Base-by-base conservation (phyloP, 1,140 invertebrate species). In the Drosophila kikkawai region DNA sequence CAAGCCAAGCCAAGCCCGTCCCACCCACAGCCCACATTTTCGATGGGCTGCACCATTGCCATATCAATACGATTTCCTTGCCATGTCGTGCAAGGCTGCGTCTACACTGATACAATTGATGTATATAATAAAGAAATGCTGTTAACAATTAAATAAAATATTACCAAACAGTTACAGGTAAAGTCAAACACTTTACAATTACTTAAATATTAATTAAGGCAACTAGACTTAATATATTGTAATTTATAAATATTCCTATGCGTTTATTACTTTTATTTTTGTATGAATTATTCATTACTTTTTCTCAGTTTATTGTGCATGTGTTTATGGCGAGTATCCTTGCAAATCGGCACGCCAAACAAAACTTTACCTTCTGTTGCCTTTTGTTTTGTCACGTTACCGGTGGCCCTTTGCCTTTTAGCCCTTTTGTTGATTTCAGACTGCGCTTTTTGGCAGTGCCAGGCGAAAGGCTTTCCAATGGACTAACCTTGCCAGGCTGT, bases 331-430 rank as follows among this genome's bases (percentile, higher is more conserved):
- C 60, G 34, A 34, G n/a, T 64, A 78, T 78, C 75, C 74, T 78
- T 78, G 75, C 56, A 69, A 78, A 78, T 69, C 64, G 22, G 75
- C 75, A 78, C 75, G 75, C 75, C 75, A 79, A 79, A 78, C 55
- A 78, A 79, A 69, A 71, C 44, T 64, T 79, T 60, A 50, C 39
- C 50, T 64, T 57, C 51, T 79, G 50, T 42, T 63, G 42, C 57
- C 75, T 78, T 57, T 63, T 57, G 66, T 79, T 70, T 78, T 79
- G 75, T 79, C 75, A 78, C 57, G 74, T 78, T 67, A 66, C 55
- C 61, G 19, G 61, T 13, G 22, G 39, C 42, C 48, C 32, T 19
- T 42, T 55, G 6, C 37, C 58, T 15, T 45, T 37, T 37, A 15
- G 51, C 26, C 34, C 19, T 44, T 37, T 36, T 51, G 55, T 36